Conservation (phyloP, 1,140 invertebrate species). For the Lordiphosa stackelbergi region DNA sequence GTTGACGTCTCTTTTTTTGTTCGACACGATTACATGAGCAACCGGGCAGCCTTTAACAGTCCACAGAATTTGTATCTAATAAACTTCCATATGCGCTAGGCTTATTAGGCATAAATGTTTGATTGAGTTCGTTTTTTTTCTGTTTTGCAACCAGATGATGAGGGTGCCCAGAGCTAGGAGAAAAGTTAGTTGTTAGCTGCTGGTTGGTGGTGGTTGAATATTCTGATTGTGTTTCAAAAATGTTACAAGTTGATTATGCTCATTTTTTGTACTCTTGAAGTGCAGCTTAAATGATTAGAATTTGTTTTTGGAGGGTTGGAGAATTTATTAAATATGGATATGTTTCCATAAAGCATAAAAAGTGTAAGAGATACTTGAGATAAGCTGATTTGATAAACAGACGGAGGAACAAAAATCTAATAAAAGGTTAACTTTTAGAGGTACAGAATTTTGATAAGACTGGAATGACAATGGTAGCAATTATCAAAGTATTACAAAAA, state of each 20-base stretch:
- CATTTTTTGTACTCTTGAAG: conserved; percentile 39
- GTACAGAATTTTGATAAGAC: too few relatives aligned
- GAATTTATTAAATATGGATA: conserved; percentile 51
- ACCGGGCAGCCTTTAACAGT: conserved; percentile 20
- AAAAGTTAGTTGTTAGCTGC: conserved; percentile 14
- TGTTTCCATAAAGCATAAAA: conserved; percentile 16
- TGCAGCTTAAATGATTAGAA: conserved; percentile 36
- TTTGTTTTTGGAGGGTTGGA: conserved; percentile 2
- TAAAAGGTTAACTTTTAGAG: too few relatives aligned
- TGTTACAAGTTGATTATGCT: conserved; percentile 53
- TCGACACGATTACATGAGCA: conserved; percentile 27
- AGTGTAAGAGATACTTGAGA: conserved; percentile 25
- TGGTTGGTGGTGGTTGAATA: conserved; percentile 14
- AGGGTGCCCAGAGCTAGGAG: conserved; percentile 43
- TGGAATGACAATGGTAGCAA: too few relatives aligned
- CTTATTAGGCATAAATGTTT: conserved; percentile 64
- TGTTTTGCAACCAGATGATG: conserved; percentile 39
- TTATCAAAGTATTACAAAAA: too few relatives aligned
- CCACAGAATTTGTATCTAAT: conserved; percentile 68
- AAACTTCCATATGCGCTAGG: conserved; percentile 64
- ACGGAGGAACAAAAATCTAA: too few relatives aligned
- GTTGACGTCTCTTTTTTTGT: conserved; percentile 53
- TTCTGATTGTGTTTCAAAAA: conserved; percentile 33
- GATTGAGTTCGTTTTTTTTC: conserved; percentile 45
- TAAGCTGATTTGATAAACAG: conserved; percentile 25